Evolutionary conservation across 2,113 vertebrate species (phyloP), one percentile per base, ranked within the genome.

Genomic region (Alectura lathami): DNA sequence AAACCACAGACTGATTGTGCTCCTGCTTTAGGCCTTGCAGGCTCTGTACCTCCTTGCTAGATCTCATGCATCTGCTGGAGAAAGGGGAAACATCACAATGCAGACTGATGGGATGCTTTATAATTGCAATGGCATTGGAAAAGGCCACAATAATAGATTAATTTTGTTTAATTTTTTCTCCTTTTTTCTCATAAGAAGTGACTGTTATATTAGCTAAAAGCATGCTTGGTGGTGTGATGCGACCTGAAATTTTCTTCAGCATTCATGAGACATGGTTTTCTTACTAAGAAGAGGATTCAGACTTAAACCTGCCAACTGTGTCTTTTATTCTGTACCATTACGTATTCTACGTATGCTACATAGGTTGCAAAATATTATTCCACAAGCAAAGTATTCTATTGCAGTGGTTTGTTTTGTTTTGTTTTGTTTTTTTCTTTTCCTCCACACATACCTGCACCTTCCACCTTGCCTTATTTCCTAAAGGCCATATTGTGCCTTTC

Each of bases 311-410:
- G 91, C 59, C 86, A 93, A 42, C 85, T 67, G 4, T 26, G 36
- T 26, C 42, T 75, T 91, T 81, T 86, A 32, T 88, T 64, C 72
- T 83, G 32, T 81, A 51, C 21, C n/a, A 43, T 95, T 91, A 81
- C 74, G 34, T 85, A 88, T 96, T 95, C 91, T 51, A 54, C 1
- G 0, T 74, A 94, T 80, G 68, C 62, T 75, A 68, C 76, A n/a
- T 68, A 74, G 75, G 68, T 89, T 97, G 84, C 66, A 86, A 88
- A 94, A 91, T 92, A 93, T 45, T 96, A 89, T 93, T 96, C 81
- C 79, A 63, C 79, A 70, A 94, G 79, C 66, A 94, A 88, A 91
- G 94, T 86, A 86, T 89, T 93, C 82, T 70, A 34, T 91, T 95
- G 47, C 85, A 43, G 56, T 83, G 81, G 17, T 9, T 45, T 51